Conservation (phyloP, 2,797 vertebrate genomes). For the Molossus alvarezi region DNA sequence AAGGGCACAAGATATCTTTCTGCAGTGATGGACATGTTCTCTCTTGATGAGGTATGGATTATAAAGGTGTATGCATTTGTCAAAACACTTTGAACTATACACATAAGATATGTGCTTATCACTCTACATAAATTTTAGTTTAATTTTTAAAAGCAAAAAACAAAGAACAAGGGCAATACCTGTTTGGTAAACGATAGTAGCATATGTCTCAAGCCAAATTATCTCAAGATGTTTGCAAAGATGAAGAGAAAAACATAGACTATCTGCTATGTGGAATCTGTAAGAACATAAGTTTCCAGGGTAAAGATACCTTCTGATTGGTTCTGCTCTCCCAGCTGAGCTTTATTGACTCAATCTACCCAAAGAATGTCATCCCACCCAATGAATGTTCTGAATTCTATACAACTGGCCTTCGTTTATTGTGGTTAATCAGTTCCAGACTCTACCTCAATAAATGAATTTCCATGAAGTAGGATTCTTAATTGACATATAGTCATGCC, state of each 20-base stretch:
- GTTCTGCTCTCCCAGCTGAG: not conserved
- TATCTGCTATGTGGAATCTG: not conserved
- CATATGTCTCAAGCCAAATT: not conserved
- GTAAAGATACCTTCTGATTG: not conserved
- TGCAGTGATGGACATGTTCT: not conserved
- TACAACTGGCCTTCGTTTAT: no score
- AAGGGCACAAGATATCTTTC: not conserved
- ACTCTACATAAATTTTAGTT: conserved; percentile 21
- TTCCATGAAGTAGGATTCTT: no score
- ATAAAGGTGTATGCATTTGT: not conserved
- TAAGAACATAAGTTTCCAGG: not conserved
- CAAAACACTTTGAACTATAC: not conserved
- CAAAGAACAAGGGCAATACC: conserved; percentile 30
- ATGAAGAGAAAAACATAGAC: conserved; percentile 24
- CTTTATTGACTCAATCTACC: not conserved
- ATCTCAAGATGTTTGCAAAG: not conserved
- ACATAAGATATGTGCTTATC: conserved; percentile 7
- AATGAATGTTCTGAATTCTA: not conserved
- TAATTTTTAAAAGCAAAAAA: not conserved
- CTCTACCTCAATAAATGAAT: no score
- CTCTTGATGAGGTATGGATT: not conserved
- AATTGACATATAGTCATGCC: no score
- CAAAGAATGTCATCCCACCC: not conserved
- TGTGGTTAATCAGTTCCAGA: no score
- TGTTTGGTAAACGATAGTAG: conserved; percentile 18